Evolutionary conservation across 1,140 invertebrate genomes (phyloP).

Genomic region (Plutomurus gul): DNA sequence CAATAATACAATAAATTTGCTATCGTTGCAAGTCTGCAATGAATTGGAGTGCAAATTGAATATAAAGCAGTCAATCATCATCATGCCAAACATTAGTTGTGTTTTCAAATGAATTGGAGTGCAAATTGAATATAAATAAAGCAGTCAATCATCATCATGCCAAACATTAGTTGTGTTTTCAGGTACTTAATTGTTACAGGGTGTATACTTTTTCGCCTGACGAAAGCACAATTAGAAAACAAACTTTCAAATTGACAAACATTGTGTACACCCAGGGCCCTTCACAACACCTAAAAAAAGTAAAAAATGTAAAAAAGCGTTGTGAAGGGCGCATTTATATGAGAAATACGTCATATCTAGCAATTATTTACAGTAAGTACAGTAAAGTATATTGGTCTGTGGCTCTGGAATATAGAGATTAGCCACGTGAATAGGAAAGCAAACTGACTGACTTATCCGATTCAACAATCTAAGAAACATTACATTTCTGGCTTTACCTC

Average conservation of each 20-base stretch:
- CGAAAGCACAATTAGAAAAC: background rate
- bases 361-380: too few species aligned
- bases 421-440: background rate
- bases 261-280: too few species aligned
- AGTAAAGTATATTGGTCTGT: too few species aligned
- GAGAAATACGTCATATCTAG: too few species aligned
- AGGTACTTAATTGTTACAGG: background rate
- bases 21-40: too few species aligned
- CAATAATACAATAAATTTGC: too few species aligned
- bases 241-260: background rate
- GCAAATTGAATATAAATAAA: background rate
- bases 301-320: too few species aligned
- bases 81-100: background rate
- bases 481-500: constrained; percentile 26
- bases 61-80: background rate
- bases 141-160: background rate
- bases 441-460: background rate
- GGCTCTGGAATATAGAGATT: too few species aligned
- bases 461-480: background rate
- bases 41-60: background rate
- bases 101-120: background rate
- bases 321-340: too few species aligned
- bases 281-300: too few species aligned
- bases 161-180: too few species aligned
- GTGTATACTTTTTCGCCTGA: background rate